Evolutionary conservation across 2,888 invertebrate genomes (phyloP).

Genomic region (Crocallis elinguaria): DNA sequence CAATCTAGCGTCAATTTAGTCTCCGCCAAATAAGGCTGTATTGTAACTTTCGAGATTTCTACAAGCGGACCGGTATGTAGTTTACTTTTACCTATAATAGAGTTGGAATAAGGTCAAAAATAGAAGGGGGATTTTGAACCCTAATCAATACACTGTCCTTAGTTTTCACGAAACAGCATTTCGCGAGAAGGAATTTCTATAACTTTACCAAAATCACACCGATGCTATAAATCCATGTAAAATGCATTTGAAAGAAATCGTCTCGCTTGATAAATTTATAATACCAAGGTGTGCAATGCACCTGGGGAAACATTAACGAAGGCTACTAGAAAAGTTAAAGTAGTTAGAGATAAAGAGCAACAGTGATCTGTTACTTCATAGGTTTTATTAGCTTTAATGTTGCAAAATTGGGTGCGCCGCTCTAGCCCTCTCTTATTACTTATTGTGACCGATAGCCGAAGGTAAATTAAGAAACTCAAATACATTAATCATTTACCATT

Average conservation of each 20-base stretch:
- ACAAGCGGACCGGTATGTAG: slow-evolving; percentile 41
- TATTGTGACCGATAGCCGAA: slow-evolving; percentile 39
- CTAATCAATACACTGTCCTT: no score
- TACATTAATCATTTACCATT: slow-evolving; percentile 71
- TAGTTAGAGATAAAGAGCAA: not conserved
- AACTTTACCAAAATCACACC: no score
- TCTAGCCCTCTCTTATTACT: slow-evolving; percentile 7
- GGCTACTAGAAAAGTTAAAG: no score
- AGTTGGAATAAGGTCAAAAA: slow-evolving; percentile 8
- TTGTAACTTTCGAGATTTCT: slow-evolving; percentile 52
- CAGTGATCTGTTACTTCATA: not conserved
- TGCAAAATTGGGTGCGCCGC: not conserved
- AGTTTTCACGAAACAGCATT: no score
- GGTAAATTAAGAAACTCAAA: slow-evolving; percentile 61
- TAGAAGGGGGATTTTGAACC: not conserved
- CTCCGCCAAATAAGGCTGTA: slow-evolving; percentile 46
- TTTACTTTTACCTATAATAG: slow-evolving; percentile 56
- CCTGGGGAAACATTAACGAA: no score
- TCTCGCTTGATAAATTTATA: no score
- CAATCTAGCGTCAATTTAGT: slow-evolving; percentile 38
- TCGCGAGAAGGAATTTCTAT: no score
- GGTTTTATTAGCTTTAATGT: no score
- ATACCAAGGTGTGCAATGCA: no score
- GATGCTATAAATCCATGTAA: no score
- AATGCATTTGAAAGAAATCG: no score